Percentiles rank a stretch among this genome's conserved stretches.
These are phyloP conservation scores for Caradrina kadenii DNA, from an alignment of 2,888 invertebrate genomes.

Conservation along the genomic window DNA sequence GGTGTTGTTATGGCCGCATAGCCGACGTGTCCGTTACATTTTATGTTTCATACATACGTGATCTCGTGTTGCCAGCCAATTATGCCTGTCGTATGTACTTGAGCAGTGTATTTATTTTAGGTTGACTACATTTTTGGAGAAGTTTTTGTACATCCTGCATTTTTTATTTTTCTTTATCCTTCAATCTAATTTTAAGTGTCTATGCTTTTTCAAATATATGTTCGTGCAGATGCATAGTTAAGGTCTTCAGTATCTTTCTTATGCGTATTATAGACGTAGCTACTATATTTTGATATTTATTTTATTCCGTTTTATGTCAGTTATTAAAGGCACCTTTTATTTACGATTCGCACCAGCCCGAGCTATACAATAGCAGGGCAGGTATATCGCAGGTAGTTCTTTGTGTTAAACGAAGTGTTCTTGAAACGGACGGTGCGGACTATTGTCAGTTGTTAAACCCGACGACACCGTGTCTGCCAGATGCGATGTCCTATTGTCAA, in stretches of 20 bases:
- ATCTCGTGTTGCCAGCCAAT: constrained; percentile 46
- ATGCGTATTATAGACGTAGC: constrained; percentile 31
- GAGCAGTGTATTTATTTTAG: constrained; percentile 11
- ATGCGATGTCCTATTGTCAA: constrained; percentile 78
- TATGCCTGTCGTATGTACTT: constrained; percentile 24
- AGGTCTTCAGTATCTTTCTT: constrained; percentile 42
- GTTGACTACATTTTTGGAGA: background rate
- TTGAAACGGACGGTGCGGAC: constrained; percentile 58
- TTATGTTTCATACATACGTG: constrained; percentile 59
- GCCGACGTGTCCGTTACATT: constrained; percentile 60
- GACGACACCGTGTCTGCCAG: constrained; percentile 87
- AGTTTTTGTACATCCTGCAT: background rate
- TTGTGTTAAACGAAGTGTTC: constrained; percentile 62
- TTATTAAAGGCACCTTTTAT: constrained; percentile 57
- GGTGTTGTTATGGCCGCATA: constrained; percentile 58
- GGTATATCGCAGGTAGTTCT: constrained; percentile 76
- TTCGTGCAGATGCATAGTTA: constrained; percentile 27
- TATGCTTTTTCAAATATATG: constrained; percentile 19
- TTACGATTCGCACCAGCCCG: constrained; percentile 54
- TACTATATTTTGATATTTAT: constrained; percentile 57
- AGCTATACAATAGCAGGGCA: constrained; percentile 64
- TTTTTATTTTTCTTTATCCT: background rate
- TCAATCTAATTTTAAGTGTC: background rate
- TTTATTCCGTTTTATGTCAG: constrained; percentile 52
- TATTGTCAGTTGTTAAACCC: constrained; percentile 71